Percentiles rank a stretch among this genome's conserved stretches.
Evolutionary conservation across 2,113 vertebrate species (phyloP).

Genomic region (Trichechus manatus): DNA sequence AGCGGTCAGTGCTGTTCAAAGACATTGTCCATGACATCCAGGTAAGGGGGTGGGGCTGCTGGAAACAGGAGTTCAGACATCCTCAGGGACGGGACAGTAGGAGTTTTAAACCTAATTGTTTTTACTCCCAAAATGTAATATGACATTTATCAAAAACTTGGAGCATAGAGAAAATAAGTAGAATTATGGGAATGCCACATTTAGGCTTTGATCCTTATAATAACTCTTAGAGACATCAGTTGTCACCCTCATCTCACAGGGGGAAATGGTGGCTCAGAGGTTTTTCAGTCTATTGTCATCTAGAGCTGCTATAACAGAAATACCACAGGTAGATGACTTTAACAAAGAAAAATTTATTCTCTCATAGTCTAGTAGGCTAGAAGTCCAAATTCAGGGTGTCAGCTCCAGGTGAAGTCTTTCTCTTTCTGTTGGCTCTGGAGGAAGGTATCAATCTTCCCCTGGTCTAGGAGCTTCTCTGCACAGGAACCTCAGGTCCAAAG

Average conservation of each 20-base stretch:
- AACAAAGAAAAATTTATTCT: too few relatives aligned
- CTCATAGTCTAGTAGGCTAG: too few relatives aligned
- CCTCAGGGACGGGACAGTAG: fast-evolving
- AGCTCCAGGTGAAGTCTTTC: too few relatives aligned
- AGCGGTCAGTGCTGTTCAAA: constrained; percentile 94
- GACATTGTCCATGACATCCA: constrained; percentile 94
- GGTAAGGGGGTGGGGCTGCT: constrained; percentile 85
- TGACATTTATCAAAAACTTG: neutral
- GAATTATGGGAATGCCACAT: too few relatives aligned
- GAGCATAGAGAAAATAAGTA: neutral
- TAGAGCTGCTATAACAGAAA: too few relatives aligned
- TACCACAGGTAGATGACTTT: too few relatives aligned
- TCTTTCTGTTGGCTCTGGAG: too few relatives aligned
- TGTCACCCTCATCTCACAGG: neutral
- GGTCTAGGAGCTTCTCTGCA: too few relatives aligned
- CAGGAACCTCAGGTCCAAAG: too few relatives aligned
- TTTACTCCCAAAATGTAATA: neutral
- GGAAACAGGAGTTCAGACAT: fast-evolving
- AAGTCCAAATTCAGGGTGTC: too few relatives aligned
- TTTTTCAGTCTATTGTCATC: fast-evolving
- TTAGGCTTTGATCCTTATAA: neutral
- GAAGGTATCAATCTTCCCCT: too few relatives aligned
- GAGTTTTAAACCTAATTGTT: neutral
- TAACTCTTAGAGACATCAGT: neutral
- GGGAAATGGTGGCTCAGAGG: neutral